These are phyloP conservation scores for Caenorhabditis virilis DNA, from an alignment of 2,888 invertebrate genomes.

Conservation along the genomic window DNA sequence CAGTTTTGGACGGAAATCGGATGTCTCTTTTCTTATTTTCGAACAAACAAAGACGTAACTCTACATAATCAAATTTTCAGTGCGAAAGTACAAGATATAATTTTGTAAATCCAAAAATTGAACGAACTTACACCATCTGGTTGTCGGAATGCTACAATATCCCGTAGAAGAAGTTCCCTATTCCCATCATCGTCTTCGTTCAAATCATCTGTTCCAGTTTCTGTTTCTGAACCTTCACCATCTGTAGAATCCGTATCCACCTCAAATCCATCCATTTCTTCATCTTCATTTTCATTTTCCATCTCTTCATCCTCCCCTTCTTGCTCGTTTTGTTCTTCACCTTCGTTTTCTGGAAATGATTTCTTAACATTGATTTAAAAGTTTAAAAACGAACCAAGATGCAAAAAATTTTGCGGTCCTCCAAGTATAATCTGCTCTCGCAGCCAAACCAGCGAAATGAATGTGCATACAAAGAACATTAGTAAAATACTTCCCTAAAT, in stretches of 20 bases:
- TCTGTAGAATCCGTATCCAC: conserved; percentile 1
- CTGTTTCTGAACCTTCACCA: conserved; percentile 7
- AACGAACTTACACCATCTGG: too few species aligned
- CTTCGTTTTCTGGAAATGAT: conserved; percentile 8
- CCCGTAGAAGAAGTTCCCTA: too few species aligned
- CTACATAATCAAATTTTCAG: too few species aligned
- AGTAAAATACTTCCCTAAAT: conserved; percentile 86
- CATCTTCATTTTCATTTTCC: conserved; percentile 13
- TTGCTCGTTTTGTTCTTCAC: conserved; percentile 11
- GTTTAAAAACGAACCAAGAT: conserved; percentile 23
- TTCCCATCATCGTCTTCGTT: conserved; percentile 5
- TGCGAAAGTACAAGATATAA: too few species aligned
- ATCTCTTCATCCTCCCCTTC: conserved; percentile 14
- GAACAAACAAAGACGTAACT: too few species aligned
- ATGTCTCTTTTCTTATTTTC: too few species aligned
- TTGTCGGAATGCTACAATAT: too few species aligned
- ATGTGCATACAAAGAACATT: conserved; percentile 81
- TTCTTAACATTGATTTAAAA: not conserved
- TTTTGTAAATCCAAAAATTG: too few species aligned
- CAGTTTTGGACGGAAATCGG: too few species aligned
- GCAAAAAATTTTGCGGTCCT: conserved; percentile 51
- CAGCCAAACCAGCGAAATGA: conserved; percentile 95
- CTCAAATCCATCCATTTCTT: conserved; percentile 3
- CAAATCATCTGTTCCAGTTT: too few species aligned
- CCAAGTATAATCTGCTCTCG: conserved; percentile 78